Conservation (phyloP, 2,888 invertebrate species). For the Hypena proboscidalis region DNA sequence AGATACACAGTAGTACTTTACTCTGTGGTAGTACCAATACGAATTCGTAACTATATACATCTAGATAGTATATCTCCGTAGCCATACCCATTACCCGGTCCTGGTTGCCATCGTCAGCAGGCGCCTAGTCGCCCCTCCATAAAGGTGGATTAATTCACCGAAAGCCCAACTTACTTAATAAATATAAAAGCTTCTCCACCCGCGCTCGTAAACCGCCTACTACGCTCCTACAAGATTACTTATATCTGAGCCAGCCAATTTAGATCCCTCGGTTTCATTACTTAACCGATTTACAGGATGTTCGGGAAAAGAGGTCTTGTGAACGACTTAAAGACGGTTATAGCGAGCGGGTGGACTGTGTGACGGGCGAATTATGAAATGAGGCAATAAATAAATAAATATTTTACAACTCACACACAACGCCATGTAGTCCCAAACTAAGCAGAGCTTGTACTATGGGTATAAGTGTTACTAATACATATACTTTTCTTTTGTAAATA, state of each 20-base stretch:
- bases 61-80: no score
- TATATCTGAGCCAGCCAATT: slow-evolving; percentile 68
- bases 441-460: no score
- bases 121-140: slow-evolving; percentile 76
- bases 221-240: slow-evolving; percentile 81
- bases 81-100: slow-evolving; percentile 22
- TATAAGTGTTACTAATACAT: no score
- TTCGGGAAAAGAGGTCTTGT: slow-evolving; percentile 49
- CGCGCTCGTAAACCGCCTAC: slow-evolving; percentile 81
- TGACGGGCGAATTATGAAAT: no score
- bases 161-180: slow-evolving; percentile 86
- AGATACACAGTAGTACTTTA: no score
- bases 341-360: no score
- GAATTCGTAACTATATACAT: neutral
- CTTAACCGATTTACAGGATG: slow-evolving; percentile 41
- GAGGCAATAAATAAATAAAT: no score
- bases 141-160: slow-evolving; percentile 84
- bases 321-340: no score
- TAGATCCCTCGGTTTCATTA: slow-evolving; percentile 71
- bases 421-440: no score
- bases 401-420: no score
- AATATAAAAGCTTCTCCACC: slow-evolving; percentile 85
- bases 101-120: slow-evolving; percentile 51
- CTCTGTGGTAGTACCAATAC: no score
- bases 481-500: no score